Conservation (phyloP, 2,113 vertebrate species). For the Brienomyrus longianalis region DNA sequence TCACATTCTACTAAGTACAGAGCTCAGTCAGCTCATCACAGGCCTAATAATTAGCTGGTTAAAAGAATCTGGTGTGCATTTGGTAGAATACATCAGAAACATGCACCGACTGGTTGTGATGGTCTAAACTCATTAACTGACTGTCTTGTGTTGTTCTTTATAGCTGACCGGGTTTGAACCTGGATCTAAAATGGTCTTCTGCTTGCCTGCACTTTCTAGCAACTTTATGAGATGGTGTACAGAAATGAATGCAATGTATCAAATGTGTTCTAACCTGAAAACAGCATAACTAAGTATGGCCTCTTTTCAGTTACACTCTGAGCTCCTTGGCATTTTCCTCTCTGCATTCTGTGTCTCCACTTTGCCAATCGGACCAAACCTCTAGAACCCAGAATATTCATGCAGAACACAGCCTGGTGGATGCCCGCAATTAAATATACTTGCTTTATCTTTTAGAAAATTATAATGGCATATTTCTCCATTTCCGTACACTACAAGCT, state of each 20-base stretch:
- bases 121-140: not conserved
- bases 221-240: not conserved
- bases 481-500: not conserved
- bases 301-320: not conserved
- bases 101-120: not conserved
- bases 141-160: slow-evolving; percentile 4
- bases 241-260: not conserved
- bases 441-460: not conserved
- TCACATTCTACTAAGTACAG: not conserved
- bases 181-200: not conserved
- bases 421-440: not conserved
- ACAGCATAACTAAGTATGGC: not conserved
- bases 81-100: not conserved
- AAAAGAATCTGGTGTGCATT: not conserved
- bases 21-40: not conserved
- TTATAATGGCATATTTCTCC: not conserved
- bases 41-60: not conserved
- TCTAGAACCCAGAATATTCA: not conserved
- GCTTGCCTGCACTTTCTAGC: not conserved
- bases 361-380: not conserved
- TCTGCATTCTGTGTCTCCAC: not conserved
- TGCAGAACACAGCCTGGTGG: not conserved
- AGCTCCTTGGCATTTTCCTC: not conserved
- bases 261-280: not conserved
- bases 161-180: not conserved